phyloP scores from a whole-genome alignment of 2,888 invertebrate genomes.

The Xylophagus ater region DNA sequence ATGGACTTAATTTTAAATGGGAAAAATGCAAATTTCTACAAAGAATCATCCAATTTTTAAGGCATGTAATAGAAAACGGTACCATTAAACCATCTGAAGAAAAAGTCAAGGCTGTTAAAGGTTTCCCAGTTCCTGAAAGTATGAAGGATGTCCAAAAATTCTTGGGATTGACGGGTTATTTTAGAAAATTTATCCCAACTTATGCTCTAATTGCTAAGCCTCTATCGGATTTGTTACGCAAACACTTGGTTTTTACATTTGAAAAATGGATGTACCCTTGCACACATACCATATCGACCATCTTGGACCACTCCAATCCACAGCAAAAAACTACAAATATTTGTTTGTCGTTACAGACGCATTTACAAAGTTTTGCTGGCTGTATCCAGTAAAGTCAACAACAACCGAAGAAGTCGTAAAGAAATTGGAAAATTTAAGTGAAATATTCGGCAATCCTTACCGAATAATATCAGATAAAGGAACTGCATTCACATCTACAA shows the following conservation, averaged over 20 bases:
- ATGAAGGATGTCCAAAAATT: constrained; percentile 18
- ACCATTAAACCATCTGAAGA: background rate
- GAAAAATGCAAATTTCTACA: constrained; percentile 21
- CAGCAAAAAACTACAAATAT: constrained; percentile 25
- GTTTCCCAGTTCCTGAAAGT: background rate
- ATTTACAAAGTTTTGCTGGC: constrained; percentile 30
- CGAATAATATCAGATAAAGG: constrained; percentile 28
- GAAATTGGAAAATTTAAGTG: constrained; percentile 23
- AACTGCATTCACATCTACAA: constrained; percentile 29
- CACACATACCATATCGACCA: constrained; percentile 29
- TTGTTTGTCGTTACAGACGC: constrained; percentile 27
- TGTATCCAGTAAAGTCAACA: constrained; percentile 25
- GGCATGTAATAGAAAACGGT: background rate
- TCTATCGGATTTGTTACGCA: constrained; percentile 17
- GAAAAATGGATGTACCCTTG: too few species aligned
- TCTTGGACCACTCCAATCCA: constrained; percentile 25
- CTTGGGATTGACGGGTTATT: constrained; percentile 21
- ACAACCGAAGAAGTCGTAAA: constrained; percentile 24
- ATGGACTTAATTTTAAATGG: constrained; percentile 16
- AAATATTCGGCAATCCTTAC: constrained; percentile 29
- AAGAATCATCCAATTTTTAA: background rate
- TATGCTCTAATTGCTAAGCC: constrained; percentile 18
- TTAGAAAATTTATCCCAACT: constrained; percentile 19
- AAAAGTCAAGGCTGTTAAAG: background rate
- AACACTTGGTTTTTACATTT: too few species aligned